Percentiles rank a stretch among this genome's conserved stretches.
Evolutionary conservation across 2,113 vertebrate species (phyloP).

Genomic region (Myrmecobius fasciatus): DNA sequence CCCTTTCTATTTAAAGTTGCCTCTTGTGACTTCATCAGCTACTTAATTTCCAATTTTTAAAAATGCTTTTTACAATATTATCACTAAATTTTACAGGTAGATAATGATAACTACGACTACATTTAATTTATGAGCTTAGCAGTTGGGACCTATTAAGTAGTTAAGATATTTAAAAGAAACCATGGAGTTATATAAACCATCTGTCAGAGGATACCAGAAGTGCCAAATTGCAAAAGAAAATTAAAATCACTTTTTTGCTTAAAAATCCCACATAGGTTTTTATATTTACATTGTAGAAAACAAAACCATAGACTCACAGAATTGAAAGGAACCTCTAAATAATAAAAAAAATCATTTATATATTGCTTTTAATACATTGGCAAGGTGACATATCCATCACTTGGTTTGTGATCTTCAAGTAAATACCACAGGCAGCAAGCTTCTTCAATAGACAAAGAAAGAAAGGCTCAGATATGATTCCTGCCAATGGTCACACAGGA

Average conservation of each 20-base stretch:
- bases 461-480: too few species aligned
- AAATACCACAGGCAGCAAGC: too few species aligned
- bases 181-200: background rate
- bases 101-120: background rate
- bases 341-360: background rate
- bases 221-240: conserved; percentile 1
- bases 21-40: background rate
- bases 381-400: too few species aligned
- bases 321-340: background rate
- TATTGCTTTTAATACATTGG: background rate
- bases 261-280: background rate
- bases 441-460: too few species aligned
- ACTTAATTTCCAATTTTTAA: background rate
- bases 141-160: background rate
- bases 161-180: background rate
- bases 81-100: background rate
- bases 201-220: background rate
- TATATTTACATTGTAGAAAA: background rate
- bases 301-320: background rate
- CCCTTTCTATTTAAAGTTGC: background rate
- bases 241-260: background rate
- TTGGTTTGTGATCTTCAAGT: too few species aligned
- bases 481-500: too few species aligned
- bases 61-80: background rate
- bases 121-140: background rate